A percentile compares a stretch with the other conserved stretches of the same genome.
Conservation (phyloP, 2,113 vertebrate genomes). For the Ceyx melanurus region DNA sequence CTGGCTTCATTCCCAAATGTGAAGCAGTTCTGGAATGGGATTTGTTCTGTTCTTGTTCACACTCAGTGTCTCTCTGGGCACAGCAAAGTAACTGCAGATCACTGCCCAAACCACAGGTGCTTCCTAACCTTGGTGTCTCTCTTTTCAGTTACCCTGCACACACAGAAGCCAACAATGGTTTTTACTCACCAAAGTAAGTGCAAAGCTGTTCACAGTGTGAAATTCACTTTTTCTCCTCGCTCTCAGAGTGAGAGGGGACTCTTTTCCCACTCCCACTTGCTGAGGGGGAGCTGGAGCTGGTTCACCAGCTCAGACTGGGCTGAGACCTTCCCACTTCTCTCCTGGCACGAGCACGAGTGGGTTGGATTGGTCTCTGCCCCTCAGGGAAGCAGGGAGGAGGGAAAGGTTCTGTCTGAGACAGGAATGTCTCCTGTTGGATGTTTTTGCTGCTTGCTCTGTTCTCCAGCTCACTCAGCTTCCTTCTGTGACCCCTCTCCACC, state of each 20-base stretch:
- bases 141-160: conserved; percentile 14
- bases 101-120: background rate
- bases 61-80: too few relatives aligned
- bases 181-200: conserved; percentile 5
- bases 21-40: too few relatives aligned
- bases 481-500: background rate
- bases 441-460: background rate
- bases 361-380: background rate
- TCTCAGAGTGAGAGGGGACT: background rate
- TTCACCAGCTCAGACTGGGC: background rate
- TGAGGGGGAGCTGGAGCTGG: background rate
- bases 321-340: background rate
- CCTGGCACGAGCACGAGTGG: fast-evolving
- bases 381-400: background rate
- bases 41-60: too few relatives aligned
- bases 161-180: background rate
- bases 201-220: background rate
- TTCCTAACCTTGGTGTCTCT: background rate
- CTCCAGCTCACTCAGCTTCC: background rate
- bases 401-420: background rate
- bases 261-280: background rate
- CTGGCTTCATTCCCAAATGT: background rate
- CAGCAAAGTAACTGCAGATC: background rate
- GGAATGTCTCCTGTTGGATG: background rate
- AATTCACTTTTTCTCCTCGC: background rate